phyloP scores from a whole-genome alignment of 2,797 vertebrate species.

The Myotis pilosus region DNA sequence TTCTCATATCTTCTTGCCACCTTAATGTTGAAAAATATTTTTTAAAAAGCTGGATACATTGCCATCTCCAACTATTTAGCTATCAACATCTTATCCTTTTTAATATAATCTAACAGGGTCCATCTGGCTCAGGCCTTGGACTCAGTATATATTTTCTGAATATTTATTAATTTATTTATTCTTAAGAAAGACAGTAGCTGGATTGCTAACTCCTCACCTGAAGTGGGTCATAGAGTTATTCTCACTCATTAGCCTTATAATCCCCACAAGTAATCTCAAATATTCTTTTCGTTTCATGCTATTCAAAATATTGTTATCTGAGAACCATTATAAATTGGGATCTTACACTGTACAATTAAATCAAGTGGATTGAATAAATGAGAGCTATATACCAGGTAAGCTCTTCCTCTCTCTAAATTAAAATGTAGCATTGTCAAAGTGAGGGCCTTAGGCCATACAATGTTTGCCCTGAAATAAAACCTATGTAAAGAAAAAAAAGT shows the following conservation, averaged over 20 bases:
- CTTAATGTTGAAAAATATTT: background rate
- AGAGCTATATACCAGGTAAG: background rate
- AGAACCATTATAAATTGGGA: background rate
- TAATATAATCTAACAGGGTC: background rate
- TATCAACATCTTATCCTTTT: background rate
- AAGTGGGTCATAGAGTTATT: background rate
- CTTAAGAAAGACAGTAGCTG: background rate
- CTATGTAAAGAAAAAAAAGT: background rate
- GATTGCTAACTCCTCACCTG: background rate
- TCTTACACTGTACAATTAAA: background rate
- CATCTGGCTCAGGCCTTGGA: background rate
- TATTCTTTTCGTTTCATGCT: background rate
- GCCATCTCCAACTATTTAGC: background rate
- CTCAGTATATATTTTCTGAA: background rate
- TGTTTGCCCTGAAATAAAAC: background rate
- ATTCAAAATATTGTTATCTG: constrained; percentile 20
- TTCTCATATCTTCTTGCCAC: background rate
- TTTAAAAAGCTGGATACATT: background rate
- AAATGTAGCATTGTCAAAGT: background rate
- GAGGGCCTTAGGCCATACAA: background rate
- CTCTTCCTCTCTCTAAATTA: background rate
- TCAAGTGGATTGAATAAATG: background rate
- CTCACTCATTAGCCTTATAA: background rate
- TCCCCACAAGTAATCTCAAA: background rate
- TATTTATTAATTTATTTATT: constrained; percentile 29